Evolutionary conservation across 2,113 vertebrate species (phyloP).

Genomic region (Eulemur macaco): DNA sequence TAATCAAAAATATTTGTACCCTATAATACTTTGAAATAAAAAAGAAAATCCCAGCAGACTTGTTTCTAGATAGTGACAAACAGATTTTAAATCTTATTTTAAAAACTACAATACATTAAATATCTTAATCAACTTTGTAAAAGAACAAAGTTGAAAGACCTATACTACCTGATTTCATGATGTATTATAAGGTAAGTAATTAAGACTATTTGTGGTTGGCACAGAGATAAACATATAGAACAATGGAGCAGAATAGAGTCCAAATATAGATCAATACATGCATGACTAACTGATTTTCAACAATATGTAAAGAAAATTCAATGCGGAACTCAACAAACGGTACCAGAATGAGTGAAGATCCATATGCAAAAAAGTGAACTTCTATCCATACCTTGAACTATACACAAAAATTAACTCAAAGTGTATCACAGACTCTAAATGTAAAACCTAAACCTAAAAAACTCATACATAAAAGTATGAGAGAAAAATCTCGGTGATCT

Average conservation of each 20-base stretch:
- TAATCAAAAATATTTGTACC: too few relatives aligned
- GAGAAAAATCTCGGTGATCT: not conserved
- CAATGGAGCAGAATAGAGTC: not conserved
- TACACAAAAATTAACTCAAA: conserved; percentile 21
- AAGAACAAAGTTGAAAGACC: not conserved
- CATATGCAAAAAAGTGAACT: not conserved
- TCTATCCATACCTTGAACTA: not conserved
- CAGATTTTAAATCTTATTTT: not conserved
- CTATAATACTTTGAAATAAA: too few relatives aligned
- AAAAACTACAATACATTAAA: not conserved
- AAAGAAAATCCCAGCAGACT: not conserved
- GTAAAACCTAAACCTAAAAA: not conserved
- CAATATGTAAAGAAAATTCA: not conserved
- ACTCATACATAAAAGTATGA: not conserved
- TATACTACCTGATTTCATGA: not conserved
- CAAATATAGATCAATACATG: not conserved
- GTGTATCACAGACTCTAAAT: not conserved
- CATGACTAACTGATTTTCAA: not conserved
- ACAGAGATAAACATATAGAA: not conserved
- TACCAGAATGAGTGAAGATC: not conserved
- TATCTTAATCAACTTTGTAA: not conserved
- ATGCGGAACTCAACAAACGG: not conserved
- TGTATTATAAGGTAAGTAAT: not conserved
- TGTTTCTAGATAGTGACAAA: not conserved
- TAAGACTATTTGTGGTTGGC: not conserved